These are phyloP conservation scores for Diloba caeruleocephala DNA, from an alignment of 2,888 invertebrate species.

Conservation along the genomic window DNA sequence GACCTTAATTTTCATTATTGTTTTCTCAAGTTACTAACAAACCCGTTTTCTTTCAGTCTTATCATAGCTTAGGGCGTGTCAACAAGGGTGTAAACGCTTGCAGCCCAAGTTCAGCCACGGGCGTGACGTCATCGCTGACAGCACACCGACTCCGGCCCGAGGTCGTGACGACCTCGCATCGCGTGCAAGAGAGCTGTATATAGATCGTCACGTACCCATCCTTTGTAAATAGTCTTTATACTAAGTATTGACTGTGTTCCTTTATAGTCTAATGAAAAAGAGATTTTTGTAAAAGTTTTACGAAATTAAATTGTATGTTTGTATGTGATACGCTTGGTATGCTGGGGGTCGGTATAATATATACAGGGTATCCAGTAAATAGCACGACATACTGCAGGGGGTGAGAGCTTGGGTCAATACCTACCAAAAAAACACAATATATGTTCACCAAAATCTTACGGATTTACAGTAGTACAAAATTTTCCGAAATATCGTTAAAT, in stretches of 20 bases:
- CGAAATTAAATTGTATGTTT: constrained; percentile 56
- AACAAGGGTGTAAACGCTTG: constrained; percentile 91
- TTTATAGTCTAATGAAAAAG: constrained; percentile 61
- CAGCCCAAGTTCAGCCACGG: constrained; percentile 83
- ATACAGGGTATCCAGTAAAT: no score
- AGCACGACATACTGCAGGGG: no score
- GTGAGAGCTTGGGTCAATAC: no score
- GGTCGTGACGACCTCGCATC: constrained; percentile 95
- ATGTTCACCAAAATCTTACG: no score
- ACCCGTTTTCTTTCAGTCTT: constrained; percentile 90
- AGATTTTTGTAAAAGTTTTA: constrained; percentile 64
- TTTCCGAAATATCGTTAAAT: no score
- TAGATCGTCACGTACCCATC: constrained; percentile 77
- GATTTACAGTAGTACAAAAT: no score
- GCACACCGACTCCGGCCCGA: constrained; percentile 95
- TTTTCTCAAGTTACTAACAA: constrained; percentile 4
- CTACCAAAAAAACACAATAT: no score
- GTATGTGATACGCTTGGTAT: constrained; percentile 63
- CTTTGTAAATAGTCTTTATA: constrained; percentile 69
- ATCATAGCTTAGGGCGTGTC: constrained; percentile 93
- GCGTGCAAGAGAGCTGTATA: constrained; percentile 97
- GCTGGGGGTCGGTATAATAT: constrained; percentile 40
- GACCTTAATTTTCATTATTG: no score
- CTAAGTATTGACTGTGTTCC: constrained; percentile 73
- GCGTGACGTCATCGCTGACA: constrained; percentile 93